Evolutionary conservation across 2,797 vertebrate species (phyloP).

Genomic region (Pangasius djambal): DNA sequence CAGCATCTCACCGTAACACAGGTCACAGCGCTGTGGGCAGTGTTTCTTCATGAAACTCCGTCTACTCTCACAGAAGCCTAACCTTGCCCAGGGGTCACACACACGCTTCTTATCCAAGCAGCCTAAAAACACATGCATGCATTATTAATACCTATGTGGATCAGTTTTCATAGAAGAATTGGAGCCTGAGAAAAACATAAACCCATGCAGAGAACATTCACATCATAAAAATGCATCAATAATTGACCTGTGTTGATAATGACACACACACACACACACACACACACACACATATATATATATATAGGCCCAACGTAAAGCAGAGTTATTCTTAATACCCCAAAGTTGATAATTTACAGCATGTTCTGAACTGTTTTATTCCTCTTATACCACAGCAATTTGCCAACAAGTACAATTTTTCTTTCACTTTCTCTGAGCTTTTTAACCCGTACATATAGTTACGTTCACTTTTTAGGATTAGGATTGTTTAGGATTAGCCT

Average conservation of each 20-base stretch:
- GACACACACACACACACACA: not conserved
- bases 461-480: too few relatives aligned
- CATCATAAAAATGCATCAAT: not conserved
- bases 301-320: too few relatives aligned
- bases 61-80: slow-evolving; percentile 77
- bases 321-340: not conserved
- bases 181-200: not conserved
- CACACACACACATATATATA: too few relatives aligned
- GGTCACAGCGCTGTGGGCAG: slow-evolving; percentile 78
- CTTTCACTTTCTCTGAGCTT: not conserved
- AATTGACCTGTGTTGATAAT: not conserved
- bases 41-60: slow-evolving; percentile 81
- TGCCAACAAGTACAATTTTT: not conserved
- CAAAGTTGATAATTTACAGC: not conserved
- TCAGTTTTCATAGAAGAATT: not conserved
- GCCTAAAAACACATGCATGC: slow-evolving; percentile 62
- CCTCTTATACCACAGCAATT: not conserved
- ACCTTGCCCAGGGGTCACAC: slow-evolving; percentile 78
- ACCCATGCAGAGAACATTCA: not conserved
- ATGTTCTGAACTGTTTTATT: not conserved
- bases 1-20: slow-evolving; percentile 74
- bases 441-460: not conserved
- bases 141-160: slow-evolving; percentile 1
- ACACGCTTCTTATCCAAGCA: slow-evolving; percentile 79
- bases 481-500: not conserved